phyloP scores from a whole-genome alignment of 2,888 invertebrate species.

The Tinea pellionella region DNA sequence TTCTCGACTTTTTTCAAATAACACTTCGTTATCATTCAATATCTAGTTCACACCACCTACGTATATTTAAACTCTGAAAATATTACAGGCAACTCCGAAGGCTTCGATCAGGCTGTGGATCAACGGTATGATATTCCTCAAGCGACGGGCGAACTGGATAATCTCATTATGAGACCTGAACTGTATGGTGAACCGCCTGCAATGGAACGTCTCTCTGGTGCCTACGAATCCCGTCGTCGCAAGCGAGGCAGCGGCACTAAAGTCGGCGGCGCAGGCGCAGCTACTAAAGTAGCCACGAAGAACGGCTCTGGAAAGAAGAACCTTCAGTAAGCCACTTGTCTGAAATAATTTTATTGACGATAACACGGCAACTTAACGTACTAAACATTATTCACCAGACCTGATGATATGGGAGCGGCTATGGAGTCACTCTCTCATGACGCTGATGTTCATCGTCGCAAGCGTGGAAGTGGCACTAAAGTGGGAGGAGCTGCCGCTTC shows the following conservation, averaged over 20 bases:
- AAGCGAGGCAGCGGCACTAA: constrained; percentile 59
- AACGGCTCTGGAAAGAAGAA: constrained; percentile 59
- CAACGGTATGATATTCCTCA: constrained; percentile 49
- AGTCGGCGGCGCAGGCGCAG: constrained; percentile 59
- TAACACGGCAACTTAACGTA: neutral
- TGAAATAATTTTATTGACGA: neutral
- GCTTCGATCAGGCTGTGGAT: constrained; percentile 50
- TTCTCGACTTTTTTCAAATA: neutral
- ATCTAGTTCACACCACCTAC: neutral
- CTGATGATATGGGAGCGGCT: constrained; percentile 39
- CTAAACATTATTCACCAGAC: constrained; percentile 24
- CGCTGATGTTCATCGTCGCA: constrained; percentile 36
- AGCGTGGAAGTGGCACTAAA: constrained; percentile 56
- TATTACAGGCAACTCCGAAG: constrained; percentile 46
- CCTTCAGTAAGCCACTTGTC: constrained; percentile 39
- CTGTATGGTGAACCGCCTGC: constrained; percentile 71
- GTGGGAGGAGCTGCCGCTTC: constrained; percentile 58
- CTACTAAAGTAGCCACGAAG: constrained; percentile 61
- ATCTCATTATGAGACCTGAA: constrained; percentile 72
- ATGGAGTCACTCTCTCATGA: constrained; percentile 41
- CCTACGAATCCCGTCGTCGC: constrained; percentile 50
- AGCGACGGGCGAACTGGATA: constrained; percentile 61
- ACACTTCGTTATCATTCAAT: neutral
- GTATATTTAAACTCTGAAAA: neutral
- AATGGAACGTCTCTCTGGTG: constrained; percentile 47